Evolutionary conservation across 2,888 invertebrate species (phyloP).

Genomic region (Sphaeridia pumilis): DNA sequence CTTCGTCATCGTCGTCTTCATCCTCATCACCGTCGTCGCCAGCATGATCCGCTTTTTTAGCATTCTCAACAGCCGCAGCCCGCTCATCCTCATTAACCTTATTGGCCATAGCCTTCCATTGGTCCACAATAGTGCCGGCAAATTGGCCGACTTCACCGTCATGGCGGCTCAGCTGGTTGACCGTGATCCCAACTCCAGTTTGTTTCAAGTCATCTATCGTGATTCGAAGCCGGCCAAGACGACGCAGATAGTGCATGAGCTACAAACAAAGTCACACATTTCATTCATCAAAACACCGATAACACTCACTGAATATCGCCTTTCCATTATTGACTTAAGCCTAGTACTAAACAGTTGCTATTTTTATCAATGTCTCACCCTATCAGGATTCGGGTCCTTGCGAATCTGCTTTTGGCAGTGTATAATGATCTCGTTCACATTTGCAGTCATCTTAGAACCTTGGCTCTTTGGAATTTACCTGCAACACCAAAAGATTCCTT

Average conservation of each 20-base stretch:
- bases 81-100: constrained; percentile 47
- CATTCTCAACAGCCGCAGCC: too few species aligned
- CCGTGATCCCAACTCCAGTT: constrained; percentile 81
- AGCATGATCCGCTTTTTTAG: constrained; percentile 29
- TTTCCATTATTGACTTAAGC: too few species aligned
- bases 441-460: constrained; percentile 1
- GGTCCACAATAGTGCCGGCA: constrained; percentile 66
- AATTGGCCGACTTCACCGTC: constrained; percentile 68
- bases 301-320: too few species aligned
- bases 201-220: constrained; percentile 70
- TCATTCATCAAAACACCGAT: too few species aligned
- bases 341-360: too few species aligned
- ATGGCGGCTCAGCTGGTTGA: constrained; percentile 71
- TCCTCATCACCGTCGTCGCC: constrained; percentile 41
- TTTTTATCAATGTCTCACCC: too few species aligned
- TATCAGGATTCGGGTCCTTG: constrained; percentile 31
- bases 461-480: too few species aligned
- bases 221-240: constrained; percentile 60
- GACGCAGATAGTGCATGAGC: constrained; percentile 66
- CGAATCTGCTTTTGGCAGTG: constrained; percentile 35
- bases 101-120: constrained; percentile 80
- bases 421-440: constrained; percentile 28
- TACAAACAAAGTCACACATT: too few species aligned
- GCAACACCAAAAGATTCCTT: too few species aligned
- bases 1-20: constrained; percentile 15